These are phyloP conservation scores for Exocentrus adspersus DNA, from an alignment of 2,888 invertebrate species.

Conservation along the genomic window DNA sequence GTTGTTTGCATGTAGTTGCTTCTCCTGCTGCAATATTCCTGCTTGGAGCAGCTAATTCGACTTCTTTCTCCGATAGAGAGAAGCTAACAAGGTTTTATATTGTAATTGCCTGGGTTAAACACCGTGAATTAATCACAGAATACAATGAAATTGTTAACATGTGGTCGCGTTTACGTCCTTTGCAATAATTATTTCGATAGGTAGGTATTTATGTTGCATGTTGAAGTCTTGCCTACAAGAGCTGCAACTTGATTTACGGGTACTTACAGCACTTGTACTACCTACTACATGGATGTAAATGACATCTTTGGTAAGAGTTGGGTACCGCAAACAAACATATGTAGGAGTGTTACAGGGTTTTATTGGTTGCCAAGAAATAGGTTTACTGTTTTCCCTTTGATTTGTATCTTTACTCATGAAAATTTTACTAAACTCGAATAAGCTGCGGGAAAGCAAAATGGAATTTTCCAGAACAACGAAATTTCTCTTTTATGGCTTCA, in stretches of 20 bases:
- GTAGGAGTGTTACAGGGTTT: too few species aligned
- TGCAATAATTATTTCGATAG: background rate
- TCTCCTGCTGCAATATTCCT: background rate
- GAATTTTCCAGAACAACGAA: too few species aligned
- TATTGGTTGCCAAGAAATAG: too few species aligned
- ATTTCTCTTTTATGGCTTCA: too few species aligned
- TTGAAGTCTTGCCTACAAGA: background rate
- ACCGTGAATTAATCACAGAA: slow-evolving; percentile 36
- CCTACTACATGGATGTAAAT: too few species aligned
- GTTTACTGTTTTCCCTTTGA: too few species aligned
- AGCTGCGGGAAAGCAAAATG: too few species aligned
- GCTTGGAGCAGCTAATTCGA: slow-evolving; percentile 11
- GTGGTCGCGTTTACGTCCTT: background rate
- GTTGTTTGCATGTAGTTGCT: background rate
- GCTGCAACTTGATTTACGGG: background rate
- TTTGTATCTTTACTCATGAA: too few species aligned
- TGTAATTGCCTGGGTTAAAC: slow-evolving; percentile 42
- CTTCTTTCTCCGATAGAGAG: slow-evolving; percentile 22
- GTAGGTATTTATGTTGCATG: background rate
- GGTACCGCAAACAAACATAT: background rate
- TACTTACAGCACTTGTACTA: too few species aligned
- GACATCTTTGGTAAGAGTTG: background rate
- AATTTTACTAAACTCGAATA: too few species aligned
- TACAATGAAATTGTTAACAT: slow-evolving; percentile 21
- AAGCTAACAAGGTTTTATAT: slow-evolving; percentile 38